Conservation (phyloP, 2,113 vertebrate species). For the Prietella phreatophila region DNA sequence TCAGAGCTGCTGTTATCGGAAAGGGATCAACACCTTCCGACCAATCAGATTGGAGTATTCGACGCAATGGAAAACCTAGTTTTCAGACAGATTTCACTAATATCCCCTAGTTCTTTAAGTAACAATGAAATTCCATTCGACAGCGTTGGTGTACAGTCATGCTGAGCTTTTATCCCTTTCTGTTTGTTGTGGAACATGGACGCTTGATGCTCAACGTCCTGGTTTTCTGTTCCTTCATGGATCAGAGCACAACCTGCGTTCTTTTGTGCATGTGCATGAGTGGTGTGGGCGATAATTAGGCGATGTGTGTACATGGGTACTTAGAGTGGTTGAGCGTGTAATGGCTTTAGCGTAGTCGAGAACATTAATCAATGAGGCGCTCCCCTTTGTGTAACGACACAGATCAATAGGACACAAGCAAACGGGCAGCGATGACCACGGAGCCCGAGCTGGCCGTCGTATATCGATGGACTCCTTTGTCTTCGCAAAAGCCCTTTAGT, state of each 20-base stretch:
- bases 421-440: conserved; percentile 11
- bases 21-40: background rate
- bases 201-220: background rate
- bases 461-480: conserved; percentile 43
- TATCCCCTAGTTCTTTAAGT: background rate
- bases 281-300: conserved; percentile 48
- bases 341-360: conserved; percentile 32
- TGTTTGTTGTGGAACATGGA: background rate
- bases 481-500: conserved; percentile 12
- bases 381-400: conserved; percentile 44
- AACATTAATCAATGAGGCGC: conserved; percentile 46
- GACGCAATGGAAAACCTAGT: background rate
- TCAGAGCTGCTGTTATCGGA: background rate
- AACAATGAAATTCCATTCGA: background rate
- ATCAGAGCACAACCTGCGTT: conserved; percentile 41
- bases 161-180: background rate
- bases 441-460: background rate
- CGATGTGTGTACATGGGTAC: conserved; percentile 40
- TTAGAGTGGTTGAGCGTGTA: conserved; percentile 50
- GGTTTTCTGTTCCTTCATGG: conserved; percentile 36
- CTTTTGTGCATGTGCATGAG: conserved; percentile 30
- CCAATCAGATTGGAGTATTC: background rate
- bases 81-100: background rate
- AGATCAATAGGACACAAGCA: conserved; percentile 52
- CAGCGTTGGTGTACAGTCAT: background rate